A percentile compares a stretch with the other conserved stretches of the same genome.
phyloP scores from a whole-genome alignment of 2,797 vertebrate species.

The Pseudomugil gertrudae region DNA sequence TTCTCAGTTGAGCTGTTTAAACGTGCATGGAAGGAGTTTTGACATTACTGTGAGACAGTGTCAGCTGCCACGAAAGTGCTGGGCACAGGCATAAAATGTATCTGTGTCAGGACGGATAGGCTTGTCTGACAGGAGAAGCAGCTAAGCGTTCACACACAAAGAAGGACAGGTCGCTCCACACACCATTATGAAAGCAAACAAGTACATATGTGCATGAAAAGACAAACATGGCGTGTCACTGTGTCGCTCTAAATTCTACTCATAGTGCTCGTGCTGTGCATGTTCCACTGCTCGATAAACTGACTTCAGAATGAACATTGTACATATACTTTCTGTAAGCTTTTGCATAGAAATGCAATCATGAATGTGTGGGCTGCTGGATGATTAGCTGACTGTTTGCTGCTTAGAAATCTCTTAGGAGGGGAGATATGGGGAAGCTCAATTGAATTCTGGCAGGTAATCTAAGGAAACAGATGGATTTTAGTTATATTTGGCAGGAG shows the following conservation, averaged over 20 bases:
- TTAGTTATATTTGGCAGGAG: conserved; percentile 81
- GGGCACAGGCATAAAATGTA: conserved; percentile 68
- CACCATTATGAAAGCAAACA: conserved; percentile 43
- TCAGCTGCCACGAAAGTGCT: conserved; percentile 73
- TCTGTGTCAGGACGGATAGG: conserved; percentile 69
- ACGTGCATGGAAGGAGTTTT: conserved; percentile 43
- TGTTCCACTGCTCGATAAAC: conserved; percentile 27
- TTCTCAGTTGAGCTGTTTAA: conserved; percentile 52
- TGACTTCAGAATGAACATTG: conserved; percentile 31
- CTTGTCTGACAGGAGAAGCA: conserved; percentile 56
- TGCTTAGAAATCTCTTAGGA: conserved; percentile 67
- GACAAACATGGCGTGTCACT: conserved; percentile 32
- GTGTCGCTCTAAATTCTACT: conserved; percentile 30
- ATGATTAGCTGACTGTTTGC: conserved; percentile 70
- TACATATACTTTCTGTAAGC: conserved; percentile 42
- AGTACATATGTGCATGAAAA: conserved; percentile 42
- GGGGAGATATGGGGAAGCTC: conserved; percentile 67
- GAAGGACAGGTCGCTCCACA: conserved; percentile 24
- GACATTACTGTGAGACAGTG: conserved; percentile 56
- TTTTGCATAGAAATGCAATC: conserved; percentile 51
- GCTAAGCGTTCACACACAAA: conserved; percentile 39
- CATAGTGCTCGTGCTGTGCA: neutral
- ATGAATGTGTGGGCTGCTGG: conserved; percentile 56
- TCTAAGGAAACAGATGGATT: conserved; percentile 83
- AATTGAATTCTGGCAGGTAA: conserved; percentile 81